Conservation (phyloP, 2,113 vertebrate genomes). For the Dendropsophus ebraccatus region DNA sequence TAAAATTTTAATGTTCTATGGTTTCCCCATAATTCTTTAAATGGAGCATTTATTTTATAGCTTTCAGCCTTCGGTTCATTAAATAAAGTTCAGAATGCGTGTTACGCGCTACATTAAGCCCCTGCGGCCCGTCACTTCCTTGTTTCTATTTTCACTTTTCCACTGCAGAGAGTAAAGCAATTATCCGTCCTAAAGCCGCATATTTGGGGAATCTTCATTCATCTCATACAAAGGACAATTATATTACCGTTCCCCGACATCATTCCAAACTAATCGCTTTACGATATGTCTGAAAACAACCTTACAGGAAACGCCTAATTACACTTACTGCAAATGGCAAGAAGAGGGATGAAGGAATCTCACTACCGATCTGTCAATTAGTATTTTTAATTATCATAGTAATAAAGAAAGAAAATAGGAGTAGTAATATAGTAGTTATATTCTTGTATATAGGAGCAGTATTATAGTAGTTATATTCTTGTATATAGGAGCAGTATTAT, state of each 20-base stretch:
- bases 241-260: conserved; percentile 78
- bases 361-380: conserved; percentile 66
- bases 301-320: conserved; percentile 84
- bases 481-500: neutral
- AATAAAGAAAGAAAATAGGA: neutral
- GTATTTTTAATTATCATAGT: conserved; percentile 24
- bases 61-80: conserved; percentile 90
- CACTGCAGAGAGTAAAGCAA: conserved; percentile 78
- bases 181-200: conserved; percentile 87
- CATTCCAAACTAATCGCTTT: conserved; percentile 81
- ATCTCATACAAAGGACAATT: conserved; percentile 86
- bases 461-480: conserved; percentile 13
- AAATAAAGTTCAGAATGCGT: conserved; percentile 81
- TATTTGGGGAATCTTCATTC: conserved; percentile 84
- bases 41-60: conserved; percentile 78
- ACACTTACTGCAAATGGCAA: conserved; percentile 75
- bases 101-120: conserved; percentile 85
- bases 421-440: neutral
- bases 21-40: conserved; percentile 77
- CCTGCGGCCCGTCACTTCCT: conserved; percentile 72
- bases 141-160: conserved; percentile 72
- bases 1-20: conserved; percentile 75
- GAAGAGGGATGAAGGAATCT: conserved; percentile 66
- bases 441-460: neutral
- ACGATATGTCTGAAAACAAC: conserved; percentile 81